These are phyloP conservation scores for Heliopora coerulea DNA, from an alignment of 92 coral and sea anemone species.

Conservation along the genomic window DNA sequence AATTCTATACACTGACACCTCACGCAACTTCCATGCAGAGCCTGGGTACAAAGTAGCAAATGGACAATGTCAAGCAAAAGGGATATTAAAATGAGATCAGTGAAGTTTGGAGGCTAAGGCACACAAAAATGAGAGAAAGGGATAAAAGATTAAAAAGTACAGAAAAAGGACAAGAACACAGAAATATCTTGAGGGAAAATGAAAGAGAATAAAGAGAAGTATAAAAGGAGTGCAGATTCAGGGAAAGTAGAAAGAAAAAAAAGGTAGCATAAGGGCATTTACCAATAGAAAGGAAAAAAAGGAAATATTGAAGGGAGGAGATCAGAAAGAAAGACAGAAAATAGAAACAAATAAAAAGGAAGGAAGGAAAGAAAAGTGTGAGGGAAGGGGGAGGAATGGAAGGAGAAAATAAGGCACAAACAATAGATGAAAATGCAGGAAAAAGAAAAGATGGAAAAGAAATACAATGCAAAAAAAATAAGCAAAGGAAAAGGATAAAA, in stretches of 20 bases:
- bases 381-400: background rate
- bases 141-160: too few species aligned
- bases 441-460: background rate
- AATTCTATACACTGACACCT: too few species aligned
- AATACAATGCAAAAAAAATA: background rate
- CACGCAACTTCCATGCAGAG: too few species aligned
- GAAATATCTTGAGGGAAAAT: background rate
- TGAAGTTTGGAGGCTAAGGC: too few species aligned
- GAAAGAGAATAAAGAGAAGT: background rate
- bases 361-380: background rate
- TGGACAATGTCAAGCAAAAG: too few species aligned
- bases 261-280: background rate
- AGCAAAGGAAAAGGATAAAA: background rate
- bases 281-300: background rate
- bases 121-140: background rate
- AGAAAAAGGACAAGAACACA: background rate
- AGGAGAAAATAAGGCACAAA: too few species aligned
- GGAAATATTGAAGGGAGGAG: background rate
- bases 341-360: background rate
- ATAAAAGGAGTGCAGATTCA: background rate
- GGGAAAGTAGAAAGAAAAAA: conserved; percentile 7
- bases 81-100: too few species aligned
- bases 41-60: too few species aligned
- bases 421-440: background rate
- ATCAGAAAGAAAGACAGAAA: background rate